A percentile compares a stretch with the other conserved stretches of the same genome.
Conservation (phyloP, 2,113 vertebrate species). For the Hoplias malabaricus region DNA sequence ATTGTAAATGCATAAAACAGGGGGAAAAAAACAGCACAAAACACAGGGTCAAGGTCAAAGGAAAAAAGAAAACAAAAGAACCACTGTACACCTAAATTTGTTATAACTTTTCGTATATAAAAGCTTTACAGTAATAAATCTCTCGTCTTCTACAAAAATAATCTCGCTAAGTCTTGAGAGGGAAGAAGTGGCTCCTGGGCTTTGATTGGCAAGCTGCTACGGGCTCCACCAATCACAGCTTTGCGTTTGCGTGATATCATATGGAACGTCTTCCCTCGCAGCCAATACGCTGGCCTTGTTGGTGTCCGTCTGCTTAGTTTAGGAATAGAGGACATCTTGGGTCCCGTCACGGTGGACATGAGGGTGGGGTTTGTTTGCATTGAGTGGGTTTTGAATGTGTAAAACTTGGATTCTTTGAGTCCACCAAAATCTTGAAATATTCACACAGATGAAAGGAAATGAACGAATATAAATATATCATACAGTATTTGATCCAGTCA, state of each 20-base stretch:
- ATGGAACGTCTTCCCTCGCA: slow-evolving; percentile 8
- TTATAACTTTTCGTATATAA: slow-evolving; percentile 62
- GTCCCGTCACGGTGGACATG: neutral
- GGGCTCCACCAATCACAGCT: slow-evolving; percentile 21
- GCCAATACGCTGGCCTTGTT: neutral
- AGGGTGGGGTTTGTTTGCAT: neutral
- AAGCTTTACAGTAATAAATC: slow-evolving; percentile 80
- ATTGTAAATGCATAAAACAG: slow-evolving; percentile 76
- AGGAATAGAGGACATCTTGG: neutral
- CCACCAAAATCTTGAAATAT: neutral
- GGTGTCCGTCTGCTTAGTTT: neutral
- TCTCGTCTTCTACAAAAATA: slow-evolving; percentile 76
- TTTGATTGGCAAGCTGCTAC: slow-evolving; percentile 18
- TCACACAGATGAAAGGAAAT: neutral
- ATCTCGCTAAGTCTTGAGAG: slow-evolving; percentile 65
- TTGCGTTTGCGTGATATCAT: neutral
- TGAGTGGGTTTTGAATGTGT: neutral
- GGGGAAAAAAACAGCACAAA: slow-evolving; percentile 69
- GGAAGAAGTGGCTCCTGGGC: slow-evolving; percentile 26
- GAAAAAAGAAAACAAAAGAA: slow-evolving; percentile 55
- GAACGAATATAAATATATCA: neutral
- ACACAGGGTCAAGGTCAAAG: slow-evolving; percentile 70
- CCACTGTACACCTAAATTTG: slow-evolving; percentile 66
- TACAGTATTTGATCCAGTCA: neutral
- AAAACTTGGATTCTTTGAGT: neutral